These are phyloP conservation scores for Channa striata DNA, from an alignment of 2,797 vertebrate genomes.

Conservation along the genomic window DNA sequence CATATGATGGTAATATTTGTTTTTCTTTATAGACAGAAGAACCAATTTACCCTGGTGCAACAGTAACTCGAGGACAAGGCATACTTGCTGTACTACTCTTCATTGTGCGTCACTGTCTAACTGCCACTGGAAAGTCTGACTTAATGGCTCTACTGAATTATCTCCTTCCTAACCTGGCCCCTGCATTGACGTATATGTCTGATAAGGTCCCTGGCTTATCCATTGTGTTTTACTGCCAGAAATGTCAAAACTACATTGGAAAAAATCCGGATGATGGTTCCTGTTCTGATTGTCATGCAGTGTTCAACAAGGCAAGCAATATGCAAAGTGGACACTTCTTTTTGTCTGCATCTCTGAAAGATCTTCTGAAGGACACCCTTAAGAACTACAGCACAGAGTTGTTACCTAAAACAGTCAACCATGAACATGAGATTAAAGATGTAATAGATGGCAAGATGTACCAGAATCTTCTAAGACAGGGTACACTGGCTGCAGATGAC, in stretches of 20 bases:
- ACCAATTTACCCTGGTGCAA: neutral
- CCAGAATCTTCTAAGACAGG: slow-evolving; percentile 25
- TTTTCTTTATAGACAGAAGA: slow-evolving; percentile 4
- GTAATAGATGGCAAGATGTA: slow-evolving; percentile 44
- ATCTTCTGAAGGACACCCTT: slow-evolving; percentile 26
- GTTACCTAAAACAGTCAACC: slow-evolving; percentile 23
- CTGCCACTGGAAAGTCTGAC: neutral
- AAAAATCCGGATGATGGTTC: neutral
- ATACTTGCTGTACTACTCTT: slow-evolving; percentile 22
- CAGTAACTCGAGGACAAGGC: neutral
- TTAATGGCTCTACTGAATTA: slow-evolving; percentile 19
- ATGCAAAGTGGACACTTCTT: slow-evolving; percentile 29
- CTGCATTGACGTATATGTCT: neutral
- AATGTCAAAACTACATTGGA: slow-evolving; percentile 25
- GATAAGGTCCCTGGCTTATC: neutral
- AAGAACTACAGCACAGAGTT: neutral
- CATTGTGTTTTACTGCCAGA: slow-evolving; percentile 10
- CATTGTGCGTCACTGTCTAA: slow-evolving; percentile 20
- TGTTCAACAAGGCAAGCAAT: slow-evolving; percentile 2
- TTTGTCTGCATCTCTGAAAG: slow-evolving; percentile 30
- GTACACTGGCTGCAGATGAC: slow-evolving; percentile 17
- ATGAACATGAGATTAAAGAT: slow-evolving; percentile 24
- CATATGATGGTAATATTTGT: neutral
- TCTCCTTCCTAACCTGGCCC: slow-evolving; percentile 3
- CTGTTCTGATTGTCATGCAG: slow-evolving; percentile 9